Evolutionary conservation across 2,113 vertebrate species (phyloP).

Genomic region (Lampris megalopsis): DNA sequence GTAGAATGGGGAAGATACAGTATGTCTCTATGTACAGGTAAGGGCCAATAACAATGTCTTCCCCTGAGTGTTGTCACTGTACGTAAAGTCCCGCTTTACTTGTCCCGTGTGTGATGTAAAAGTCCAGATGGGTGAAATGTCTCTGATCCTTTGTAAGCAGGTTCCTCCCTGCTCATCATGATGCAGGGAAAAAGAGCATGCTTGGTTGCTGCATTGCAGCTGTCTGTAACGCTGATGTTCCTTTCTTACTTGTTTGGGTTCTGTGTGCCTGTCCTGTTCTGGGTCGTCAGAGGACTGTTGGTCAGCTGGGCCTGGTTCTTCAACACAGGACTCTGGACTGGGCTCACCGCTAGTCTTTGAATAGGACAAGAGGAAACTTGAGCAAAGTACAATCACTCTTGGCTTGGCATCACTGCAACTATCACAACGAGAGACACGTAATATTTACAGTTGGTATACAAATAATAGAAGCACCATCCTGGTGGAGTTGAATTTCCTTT

Average conservation of each 20-base stretch:
- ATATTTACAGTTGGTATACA: neutral
- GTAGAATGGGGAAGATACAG: no score
- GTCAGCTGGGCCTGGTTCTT: slow-evolving; percentile 31
- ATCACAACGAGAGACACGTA: neutral
- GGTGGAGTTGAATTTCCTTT: neutral
- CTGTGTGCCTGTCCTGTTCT: slow-evolving; percentile 45
- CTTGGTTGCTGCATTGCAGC: neutral
- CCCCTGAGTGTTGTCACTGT: no score
- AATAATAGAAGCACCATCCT: neutral
- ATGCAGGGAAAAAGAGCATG: neutral
- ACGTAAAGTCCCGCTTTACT: no score
- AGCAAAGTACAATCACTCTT: neutral
- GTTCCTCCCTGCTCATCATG: no score
- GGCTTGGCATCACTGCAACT: neutral
- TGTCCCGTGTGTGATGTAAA: no score
- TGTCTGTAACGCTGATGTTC: neutral
- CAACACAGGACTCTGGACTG: slow-evolving; percentile 10
- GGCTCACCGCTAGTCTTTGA: slow-evolving; percentile 49
- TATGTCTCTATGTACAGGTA: no score
- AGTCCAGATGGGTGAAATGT: no score
- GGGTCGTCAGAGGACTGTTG: slow-evolving; percentile 37
- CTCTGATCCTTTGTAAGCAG: no score
- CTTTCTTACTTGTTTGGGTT: slow-evolving; percentile 57
- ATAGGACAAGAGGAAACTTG: neutral
- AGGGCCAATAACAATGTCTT: no score